phyloP scores from a whole-genome alignment of 2,888 invertebrate genomes.

The Heliconius sara region DNA sequence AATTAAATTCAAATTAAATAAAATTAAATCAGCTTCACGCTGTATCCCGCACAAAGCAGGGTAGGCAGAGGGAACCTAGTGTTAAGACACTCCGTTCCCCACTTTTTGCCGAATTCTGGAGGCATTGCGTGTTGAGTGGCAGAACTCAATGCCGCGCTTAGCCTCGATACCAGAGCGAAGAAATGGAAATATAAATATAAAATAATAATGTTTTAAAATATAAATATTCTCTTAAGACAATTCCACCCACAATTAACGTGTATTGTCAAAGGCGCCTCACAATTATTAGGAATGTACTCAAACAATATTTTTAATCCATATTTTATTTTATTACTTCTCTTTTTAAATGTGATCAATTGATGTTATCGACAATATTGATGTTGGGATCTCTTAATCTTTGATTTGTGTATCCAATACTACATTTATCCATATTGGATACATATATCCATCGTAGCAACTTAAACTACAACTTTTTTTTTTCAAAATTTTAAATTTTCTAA shows the following conservation, averaged over 20 bases:
- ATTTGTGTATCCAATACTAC: not conserved
- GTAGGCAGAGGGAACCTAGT: too few relatives aligned
- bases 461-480: not conserved
- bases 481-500: not conserved
- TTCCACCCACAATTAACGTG: not conserved
- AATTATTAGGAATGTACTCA: not conserved
- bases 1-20: too few relatives aligned
- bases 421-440: too few relatives aligned
- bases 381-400: not conserved
- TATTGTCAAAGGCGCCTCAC: not conserved
- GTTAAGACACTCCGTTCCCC: too few relatives aligned
- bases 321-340: not conserved
- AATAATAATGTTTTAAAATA: not conserved
- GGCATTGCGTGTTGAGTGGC: too few relatives aligned
- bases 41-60: too few relatives aligned
- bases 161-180: too few relatives aligned
- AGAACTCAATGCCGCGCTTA: too few relatives aligned
- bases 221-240: not conserved
- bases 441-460: not conserved
- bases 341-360: not conserved
- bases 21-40: too few relatives aligned
- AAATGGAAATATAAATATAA: too few relatives aligned
- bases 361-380: not conserved
- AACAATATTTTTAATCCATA: not conserved
- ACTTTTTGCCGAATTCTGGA: too few relatives aligned